Evolutionary conservation across 2,797 vertebrate genomes (phyloP).

Genomic region (Poeciliopsis paucimaculata): DNA sequence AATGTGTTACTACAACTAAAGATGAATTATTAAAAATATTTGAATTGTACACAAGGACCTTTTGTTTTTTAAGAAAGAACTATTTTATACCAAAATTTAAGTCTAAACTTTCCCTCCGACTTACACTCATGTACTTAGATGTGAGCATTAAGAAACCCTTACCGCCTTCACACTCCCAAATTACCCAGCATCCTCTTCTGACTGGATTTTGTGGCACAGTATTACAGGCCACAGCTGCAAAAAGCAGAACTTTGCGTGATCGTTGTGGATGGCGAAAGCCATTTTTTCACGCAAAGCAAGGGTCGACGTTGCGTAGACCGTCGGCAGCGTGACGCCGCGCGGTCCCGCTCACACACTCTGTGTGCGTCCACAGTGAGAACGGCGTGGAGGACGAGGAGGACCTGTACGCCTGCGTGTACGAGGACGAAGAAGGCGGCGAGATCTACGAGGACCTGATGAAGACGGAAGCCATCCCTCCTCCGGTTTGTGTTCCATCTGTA

Average conservation of each 20-base stretch:
- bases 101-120: constrained; percentile 13
- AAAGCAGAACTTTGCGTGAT: constrained; percentile 11
- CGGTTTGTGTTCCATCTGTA: constrained; percentile 72
- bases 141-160: constrained; percentile 34
- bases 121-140: constrained; percentile 36
- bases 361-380: constrained; percentile 83
- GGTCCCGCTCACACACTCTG: background rate
- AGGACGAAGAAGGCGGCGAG: constrained; percentile 94
- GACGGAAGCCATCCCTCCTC: constrained; percentile 86
- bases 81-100: background rate
- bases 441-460: constrained; percentile 99
- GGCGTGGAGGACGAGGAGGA: constrained; percentile 90
- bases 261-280: constrained; percentile 11
- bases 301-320: constrained; percentile 1
- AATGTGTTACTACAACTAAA: background rate
- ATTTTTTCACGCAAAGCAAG: background rate
- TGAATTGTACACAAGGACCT: background rate
- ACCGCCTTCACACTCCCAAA: constrained; percentile 49
- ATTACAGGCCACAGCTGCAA: constrained; percentile 32
- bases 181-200: constrained; percentile 37
- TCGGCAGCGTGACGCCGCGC: constrained; percentile 13
- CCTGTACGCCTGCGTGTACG: constrained; percentile 96
- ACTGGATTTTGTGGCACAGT: constrained; percentile 37
- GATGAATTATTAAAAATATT: background rate
- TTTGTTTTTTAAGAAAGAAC: background rate